These are phyloP conservation scores for Kryphioiulus occultus DNA, from an alignment of 2,888 invertebrate genomes.

Conservation along the genomic window DNA sequence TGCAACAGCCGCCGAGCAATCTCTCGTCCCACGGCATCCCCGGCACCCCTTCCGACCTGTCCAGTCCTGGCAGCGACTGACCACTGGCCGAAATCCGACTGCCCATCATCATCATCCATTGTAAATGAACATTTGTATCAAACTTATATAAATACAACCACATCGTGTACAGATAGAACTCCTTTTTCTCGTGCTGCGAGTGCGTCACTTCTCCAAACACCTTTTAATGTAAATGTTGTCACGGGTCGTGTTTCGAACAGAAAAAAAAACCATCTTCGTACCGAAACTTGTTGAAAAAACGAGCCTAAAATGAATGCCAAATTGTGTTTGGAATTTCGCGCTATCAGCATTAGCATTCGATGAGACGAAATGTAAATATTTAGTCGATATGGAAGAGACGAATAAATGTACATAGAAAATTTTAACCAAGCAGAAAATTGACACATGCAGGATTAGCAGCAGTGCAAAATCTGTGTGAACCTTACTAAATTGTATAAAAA, in stretches of 20 bases:
- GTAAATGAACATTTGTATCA: neutral
- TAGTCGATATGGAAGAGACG: neutral
- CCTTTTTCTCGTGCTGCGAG: neutral
- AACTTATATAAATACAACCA: neutral
- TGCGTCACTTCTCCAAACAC: conserved; percentile 19
- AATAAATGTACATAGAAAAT: conserved; percentile 29
- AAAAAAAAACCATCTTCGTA: neutral
- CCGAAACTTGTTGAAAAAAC: neutral
- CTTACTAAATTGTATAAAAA: conserved; percentile 32
- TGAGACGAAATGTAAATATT: conserved; percentile 12
- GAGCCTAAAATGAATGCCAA: neutral
- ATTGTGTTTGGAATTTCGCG: neutral
- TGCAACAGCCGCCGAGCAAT: conserved; percentile 59
- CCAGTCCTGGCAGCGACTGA: conserved; percentile 55
- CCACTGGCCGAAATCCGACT: conserved; percentile 14
- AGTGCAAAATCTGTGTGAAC: neutral
- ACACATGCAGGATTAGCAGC: conserved; percentile 17
- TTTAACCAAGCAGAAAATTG: conserved; percentile 20
- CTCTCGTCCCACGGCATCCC: conserved; percentile 53
- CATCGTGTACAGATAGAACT: conserved; percentile 7
- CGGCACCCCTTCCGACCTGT: conserved; percentile 54
- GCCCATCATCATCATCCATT: conserved; percentile 18
- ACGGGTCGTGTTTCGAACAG: neutral
- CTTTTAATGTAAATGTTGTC: conserved; percentile 14
- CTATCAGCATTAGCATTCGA: neutral